Base-by-base conservation (phyloP, 2,797 vertebrate genomes). In the Etheostoma perlongum region DNA sequence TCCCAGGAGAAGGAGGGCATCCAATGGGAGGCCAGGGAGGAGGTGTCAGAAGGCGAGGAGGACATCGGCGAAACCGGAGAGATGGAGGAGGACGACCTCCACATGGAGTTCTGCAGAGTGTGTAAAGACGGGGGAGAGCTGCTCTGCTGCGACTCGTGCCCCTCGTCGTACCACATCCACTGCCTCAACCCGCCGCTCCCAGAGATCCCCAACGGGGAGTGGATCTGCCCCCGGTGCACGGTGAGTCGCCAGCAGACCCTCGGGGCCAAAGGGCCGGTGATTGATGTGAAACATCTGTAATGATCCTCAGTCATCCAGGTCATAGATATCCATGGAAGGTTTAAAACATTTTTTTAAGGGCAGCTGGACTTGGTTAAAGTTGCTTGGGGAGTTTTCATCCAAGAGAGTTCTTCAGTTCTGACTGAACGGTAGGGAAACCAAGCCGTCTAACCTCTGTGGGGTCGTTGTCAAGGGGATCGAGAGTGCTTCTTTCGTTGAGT, bases 31-130 rank as follows among this genome's bases (percentile, higher is more conserved):
- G 97, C 98, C 1, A 95, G 98, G 36, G 98, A 99, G 62, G 98
- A 99, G 53, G 95, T 79, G 23, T 99, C 98, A 0, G 97, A 99
- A 13, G 96, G 88, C 1, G 97, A 99, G 58, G 93, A 93, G 63
- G 97, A 97, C 77, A 95, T 94, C 4, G 79, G 72, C 0, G 97
- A 95, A 23, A 91, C 90, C 0, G 93, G 84, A 0, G 95, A 95
- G 59, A 91, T 91, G 42, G 97, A 99, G 87, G 98, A 99, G 89
- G 98, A 99, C 60, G 98, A 99, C 90, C 97, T 97, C 85, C 98
- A 99, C 90, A 99, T 99, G 98, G 98, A 99, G 88, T 99, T 99
- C 92, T 99, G 98, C 80, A 87, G 98, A 10, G 97, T 99, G 67
- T 99, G 98, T 90, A 99, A 99, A 85, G 98, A 99, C 2, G 98